phyloP scores from a whole-genome alignment of 2,888 invertebrate species.

The Liodrosophila aerea region DNA sequence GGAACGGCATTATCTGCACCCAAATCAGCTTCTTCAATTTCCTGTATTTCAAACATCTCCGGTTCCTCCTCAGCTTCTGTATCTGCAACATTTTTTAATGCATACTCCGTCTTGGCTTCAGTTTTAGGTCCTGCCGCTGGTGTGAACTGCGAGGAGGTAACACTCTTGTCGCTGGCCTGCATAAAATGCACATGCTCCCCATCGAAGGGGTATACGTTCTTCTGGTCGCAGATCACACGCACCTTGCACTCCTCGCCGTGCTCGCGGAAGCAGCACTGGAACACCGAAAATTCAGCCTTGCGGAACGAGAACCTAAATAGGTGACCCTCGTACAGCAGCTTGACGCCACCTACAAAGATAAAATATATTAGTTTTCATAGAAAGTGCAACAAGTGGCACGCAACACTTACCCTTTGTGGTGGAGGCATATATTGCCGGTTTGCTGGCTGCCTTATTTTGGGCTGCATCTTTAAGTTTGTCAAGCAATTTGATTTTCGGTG shows the following conservation, averaged over 20 bases:
- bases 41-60: conserved; percentile 49
- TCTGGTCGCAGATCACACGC: conserved; percentile 79
- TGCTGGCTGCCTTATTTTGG: conserved; percentile 50
- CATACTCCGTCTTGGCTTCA: conserved; percentile 19
- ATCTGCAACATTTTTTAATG: conserved; percentile 6
- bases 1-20: background rate
- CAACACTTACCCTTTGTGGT: conserved; percentile 75
- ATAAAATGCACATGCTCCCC: conserved; percentile 80
- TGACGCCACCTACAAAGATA: conserved; percentile 76
- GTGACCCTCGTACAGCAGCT: conserved; percentile 79
- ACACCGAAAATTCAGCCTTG: conserved; percentile 77
- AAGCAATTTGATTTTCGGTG: conserved; percentile 61
- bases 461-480: conserved; percentile 70
- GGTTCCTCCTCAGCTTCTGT: conserved; percentile 29
- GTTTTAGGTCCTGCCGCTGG: conserved; percentile 50
- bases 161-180: conserved; percentile 80
- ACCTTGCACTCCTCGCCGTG: conserved; percentile 79
- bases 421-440: conserved; percentile 78
- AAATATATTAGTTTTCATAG: too few relatives aligned
- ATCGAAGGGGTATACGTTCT: conserved; percentile 78
- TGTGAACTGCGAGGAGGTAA: conserved; percentile 76
- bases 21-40: conserved; percentile 45
- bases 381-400: conserved; percentile 39
- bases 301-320: conserved; percentile 80
- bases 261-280: conserved; percentile 81